phyloP scores from a whole-genome alignment of 2,797 vertebrate genomes.

The Tenualosa ilisha region DNA sequence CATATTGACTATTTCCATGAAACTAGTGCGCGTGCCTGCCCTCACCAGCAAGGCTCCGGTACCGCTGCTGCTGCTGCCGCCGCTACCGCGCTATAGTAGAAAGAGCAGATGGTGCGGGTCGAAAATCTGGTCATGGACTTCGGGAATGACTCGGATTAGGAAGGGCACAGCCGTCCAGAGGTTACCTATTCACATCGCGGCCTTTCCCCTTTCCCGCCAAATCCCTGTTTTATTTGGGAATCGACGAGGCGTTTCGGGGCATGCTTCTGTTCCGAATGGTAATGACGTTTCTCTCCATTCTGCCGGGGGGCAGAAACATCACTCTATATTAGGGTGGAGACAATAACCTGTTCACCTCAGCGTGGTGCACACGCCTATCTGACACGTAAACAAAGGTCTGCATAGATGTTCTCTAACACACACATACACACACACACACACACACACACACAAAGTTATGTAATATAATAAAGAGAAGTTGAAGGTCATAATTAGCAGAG shows the following conservation, averaged over 20 bases:
- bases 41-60: constrained; percentile 21
- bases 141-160: constrained; percentile 69
- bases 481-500: no score
- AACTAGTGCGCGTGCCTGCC: constrained; percentile 69
- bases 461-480: no score
- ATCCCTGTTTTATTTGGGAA: neutral
- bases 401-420: neutral
- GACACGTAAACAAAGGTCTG: neutral
- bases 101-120: constrained; percentile 72
- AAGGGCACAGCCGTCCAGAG: constrained; percentile 29
- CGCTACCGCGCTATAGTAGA: constrained; percentile 31
- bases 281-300: neutral
- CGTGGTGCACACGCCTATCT: neutral
- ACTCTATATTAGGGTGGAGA: neutral
- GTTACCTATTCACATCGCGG: constrained; percentile 14
- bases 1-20: constrained; percentile 39
- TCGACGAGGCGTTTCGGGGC: neutral
- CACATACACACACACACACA: no score
- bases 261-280: neutral
- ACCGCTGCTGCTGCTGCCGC: constrained; percentile 2
- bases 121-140: constrained; percentile 51
- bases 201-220: neutral
- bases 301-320: neutral
- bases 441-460: no score
- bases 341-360: neutral